Evolutionary conservation across 2,888 invertebrate species (phyloP).

Genomic region (Trimorus sp.): DNA sequence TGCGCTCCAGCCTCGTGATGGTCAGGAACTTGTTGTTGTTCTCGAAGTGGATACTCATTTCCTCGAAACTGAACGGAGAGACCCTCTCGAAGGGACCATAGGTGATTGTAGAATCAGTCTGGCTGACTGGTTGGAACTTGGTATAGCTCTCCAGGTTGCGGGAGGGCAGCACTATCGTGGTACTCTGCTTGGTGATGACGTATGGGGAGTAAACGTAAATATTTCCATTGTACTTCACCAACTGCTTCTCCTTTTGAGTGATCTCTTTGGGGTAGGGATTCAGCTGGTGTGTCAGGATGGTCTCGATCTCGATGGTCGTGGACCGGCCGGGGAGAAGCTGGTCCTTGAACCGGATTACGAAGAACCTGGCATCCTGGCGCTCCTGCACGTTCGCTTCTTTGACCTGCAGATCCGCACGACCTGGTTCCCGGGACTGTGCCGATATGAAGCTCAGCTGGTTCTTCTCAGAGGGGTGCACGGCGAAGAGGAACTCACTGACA

Average conservation of each 20-base stretch:
- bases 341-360: constrained; percentile 85
- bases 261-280: constrained; percentile 94
- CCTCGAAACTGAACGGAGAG: constrained; percentile 84
- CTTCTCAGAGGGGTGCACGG: constrained; percentile 86
- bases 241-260: constrained; percentile 95
- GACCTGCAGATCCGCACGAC: constrained; percentile 77
- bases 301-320: constrained; percentile 86
- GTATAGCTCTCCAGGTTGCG: constrained; percentile 91
- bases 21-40: constrained; percentile 98
- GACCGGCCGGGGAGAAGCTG: constrained; percentile 84
- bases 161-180: constrained; percentile 89
- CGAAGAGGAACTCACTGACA: constrained; percentile 87
- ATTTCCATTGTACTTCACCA: constrained; percentile 93
- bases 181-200: constrained; percentile 89
- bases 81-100: constrained; percentile 95
- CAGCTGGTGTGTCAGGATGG: constrained; percentile 89
- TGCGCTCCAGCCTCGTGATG: constrained; percentile 92
- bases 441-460: constrained; percentile 89
- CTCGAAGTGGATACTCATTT: constrained; percentile 94
- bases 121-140: constrained; percentile 90
- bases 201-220: constrained; percentile 94
- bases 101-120: constrained; percentile 90
- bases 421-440: constrained; percentile 81
- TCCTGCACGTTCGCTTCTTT: constrained; percentile 82
- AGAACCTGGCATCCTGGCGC: constrained; percentile 83